These are phyloP conservation scores for Phrynocephalus forsythii DNA, from an alignment of 2,797 vertebrate species.

Conservation along the genomic window DNA sequence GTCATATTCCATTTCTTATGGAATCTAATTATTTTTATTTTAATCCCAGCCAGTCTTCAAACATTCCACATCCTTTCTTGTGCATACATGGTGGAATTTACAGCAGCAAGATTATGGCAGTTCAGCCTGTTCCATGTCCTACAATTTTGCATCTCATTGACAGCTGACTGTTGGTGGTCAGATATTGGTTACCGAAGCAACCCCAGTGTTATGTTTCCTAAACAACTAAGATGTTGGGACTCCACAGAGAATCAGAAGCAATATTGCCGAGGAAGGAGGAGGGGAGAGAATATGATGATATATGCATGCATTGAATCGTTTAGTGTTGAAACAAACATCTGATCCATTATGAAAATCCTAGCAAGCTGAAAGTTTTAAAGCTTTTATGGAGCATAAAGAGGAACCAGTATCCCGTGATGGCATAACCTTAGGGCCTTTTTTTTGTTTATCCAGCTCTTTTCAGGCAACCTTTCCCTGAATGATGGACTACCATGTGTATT, in stretches of 20 bases:
- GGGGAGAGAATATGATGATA: constrained; percentile 40
- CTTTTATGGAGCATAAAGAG: constrained; percentile 33
- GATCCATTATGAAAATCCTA: constrained; percentile 34
- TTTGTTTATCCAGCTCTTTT: background rate
- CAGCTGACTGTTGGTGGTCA: constrained; percentile 46
- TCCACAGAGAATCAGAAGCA: constrained; percentile 42
- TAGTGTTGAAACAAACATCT: constrained; percentile 45
- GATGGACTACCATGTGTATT: too few species aligned
- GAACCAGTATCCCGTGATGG: background rate
- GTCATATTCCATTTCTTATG: background rate
- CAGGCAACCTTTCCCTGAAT: too few species aligned
- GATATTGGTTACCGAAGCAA: constrained; percentile 69
- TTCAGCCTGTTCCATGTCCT: background rate
- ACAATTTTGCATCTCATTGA: constrained; percentile 43
- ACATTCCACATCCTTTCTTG: background rate
- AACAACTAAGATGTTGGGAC: constrained; percentile 64
- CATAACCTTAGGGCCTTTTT: constrained; percentile 3
- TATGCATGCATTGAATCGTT: constrained; percentile 37
- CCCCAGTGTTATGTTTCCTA: constrained; percentile 68
- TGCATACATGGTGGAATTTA: fast-evolving
- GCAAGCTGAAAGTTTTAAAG: constrained; percentile 33
- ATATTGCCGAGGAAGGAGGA: constrained; percentile 46
- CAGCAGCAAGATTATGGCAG: background rate
- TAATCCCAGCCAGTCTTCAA: fast-evolving
- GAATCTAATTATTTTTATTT: background rate